phyloP scores from a whole-genome alignment of 2,113 vertebrate species.

The Caranx ignobilis region DNA sequence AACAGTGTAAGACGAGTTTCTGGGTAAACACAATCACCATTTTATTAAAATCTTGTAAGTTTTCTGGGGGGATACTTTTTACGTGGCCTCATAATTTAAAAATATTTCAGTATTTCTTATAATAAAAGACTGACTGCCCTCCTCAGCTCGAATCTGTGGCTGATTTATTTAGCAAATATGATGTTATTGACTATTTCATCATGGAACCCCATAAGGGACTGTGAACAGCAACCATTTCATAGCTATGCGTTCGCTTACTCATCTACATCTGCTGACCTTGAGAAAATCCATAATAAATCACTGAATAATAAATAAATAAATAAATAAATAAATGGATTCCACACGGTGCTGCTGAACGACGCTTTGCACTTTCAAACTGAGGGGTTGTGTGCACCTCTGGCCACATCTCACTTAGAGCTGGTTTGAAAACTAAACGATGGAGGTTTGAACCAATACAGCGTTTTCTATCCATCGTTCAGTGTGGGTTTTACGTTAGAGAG shows the following conservation, averaged over 20 bases:
- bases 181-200: conserved; percentile 21
- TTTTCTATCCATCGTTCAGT: conserved; percentile 6
- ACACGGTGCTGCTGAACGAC: conserved; percentile 13
- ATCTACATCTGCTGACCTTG: conserved; percentile 28
- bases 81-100: not conserved
- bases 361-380: conserved; percentile 14
- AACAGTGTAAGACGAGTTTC: conserved; percentile 10
- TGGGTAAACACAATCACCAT: not conserved
- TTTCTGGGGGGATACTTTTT: conserved; percentile 15
- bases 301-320: conserved; percentile 7
- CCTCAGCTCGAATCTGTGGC: not conserved
- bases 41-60: conserved; percentile 27
- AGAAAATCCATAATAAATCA: conserved; percentile 15
- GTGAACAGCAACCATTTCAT: not conserved
- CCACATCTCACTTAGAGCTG: not conserved
- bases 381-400: not conserved
- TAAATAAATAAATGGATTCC: not conserved
- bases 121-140: not conserved
- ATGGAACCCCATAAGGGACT: not conserved
- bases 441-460: conserved; percentile 3
- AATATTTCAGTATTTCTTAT: not conserved
- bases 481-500: conserved; percentile 2
- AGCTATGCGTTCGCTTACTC: not conserved
- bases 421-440: conserved; percentile 10
- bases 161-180: conserved; percentile 24